A percentile compares a stretch with the other conserved stretches of the same genome.
Conservation (phyloP, 2,797 vertebrate species). For the Aselliscus stoliczkanus region DNA sequence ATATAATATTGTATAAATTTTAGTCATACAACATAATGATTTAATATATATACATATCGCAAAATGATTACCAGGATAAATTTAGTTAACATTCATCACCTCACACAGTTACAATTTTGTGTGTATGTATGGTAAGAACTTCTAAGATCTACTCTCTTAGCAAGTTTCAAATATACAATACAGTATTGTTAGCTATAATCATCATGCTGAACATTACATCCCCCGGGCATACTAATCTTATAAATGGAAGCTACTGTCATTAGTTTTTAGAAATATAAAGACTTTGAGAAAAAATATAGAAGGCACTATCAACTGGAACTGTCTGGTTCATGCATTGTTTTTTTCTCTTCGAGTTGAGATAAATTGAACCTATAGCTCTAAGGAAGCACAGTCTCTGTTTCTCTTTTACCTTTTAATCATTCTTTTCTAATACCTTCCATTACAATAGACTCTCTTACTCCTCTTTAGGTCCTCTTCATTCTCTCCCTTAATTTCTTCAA, state of each 20-base stretch:
- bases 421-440: background rate
- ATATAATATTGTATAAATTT: background rate
- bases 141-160: background rate
- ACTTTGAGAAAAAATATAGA: background rate
- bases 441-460: background rate
- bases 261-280: constrained; percentile 5
- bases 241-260: background rate
- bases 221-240: background rate
- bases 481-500: constrained; percentile 1
- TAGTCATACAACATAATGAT: background rate
- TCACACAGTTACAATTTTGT: background rate
- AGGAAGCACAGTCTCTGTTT: background rate
- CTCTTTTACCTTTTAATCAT: background rate
- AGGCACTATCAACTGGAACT: background rate
- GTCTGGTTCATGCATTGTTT: background rate
- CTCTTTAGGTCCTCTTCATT: background rate
- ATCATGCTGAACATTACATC: background rate
- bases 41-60: background rate
- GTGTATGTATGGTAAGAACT: background rate
- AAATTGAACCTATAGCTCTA: background rate
- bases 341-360: background rate
- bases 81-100: background rate
- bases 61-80: background rate
- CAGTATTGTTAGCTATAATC: background rate
- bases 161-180: background rate